Evolutionary conservation across 1,140 invertebrate genomes (phyloP).

Genomic region (Papilio polytes): DNA sequence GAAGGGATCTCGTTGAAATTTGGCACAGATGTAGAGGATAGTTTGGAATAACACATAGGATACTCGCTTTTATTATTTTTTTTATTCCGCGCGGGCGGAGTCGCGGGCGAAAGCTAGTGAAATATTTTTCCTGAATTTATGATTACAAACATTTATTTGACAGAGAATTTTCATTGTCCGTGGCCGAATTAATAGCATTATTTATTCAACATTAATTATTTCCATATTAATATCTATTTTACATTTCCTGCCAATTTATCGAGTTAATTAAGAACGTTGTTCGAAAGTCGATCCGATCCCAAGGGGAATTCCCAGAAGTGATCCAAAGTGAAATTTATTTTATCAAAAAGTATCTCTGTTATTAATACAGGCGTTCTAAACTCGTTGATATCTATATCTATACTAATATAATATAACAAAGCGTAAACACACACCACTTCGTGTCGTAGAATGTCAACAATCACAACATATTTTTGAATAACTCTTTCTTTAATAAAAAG

Average conservation of each 20-base stretch:
- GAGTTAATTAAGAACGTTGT: conserved; percentile 9
- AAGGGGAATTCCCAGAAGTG: neutral
- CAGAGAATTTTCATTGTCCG: neutral
- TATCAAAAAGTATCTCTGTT: neutral
- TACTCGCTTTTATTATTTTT: too few relatives aligned
- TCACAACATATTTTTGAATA: too few relatives aligned
- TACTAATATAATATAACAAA: too few relatives aligned
- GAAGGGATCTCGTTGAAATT: too few relatives aligned
- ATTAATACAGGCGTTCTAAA: neutral
- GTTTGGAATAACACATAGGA: too few relatives aligned
- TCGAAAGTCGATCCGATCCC: conserved; percentile 10
- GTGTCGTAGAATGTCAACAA: too few relatives aligned
- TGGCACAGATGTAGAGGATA: too few relatives aligned
- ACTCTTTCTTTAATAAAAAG: too few relatives aligned
- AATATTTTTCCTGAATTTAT: neutral
- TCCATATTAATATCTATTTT: neutral
- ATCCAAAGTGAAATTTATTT: conserved; percentile 3
- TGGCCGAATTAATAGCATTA: conserved; percentile 1
- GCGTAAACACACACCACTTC: too few relatives aligned
- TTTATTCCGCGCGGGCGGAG: too few relatives aligned
- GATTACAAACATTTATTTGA: neutral
- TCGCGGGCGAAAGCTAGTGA: too few relatives aligned
- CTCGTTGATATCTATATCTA: neutral
- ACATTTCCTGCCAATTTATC: conserved; percentile 11
- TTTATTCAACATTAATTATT: conserved; percentile 23